Conservation (phyloP, 2,888 invertebrate genomes). For the Nemapogon koenigi region DNA sequence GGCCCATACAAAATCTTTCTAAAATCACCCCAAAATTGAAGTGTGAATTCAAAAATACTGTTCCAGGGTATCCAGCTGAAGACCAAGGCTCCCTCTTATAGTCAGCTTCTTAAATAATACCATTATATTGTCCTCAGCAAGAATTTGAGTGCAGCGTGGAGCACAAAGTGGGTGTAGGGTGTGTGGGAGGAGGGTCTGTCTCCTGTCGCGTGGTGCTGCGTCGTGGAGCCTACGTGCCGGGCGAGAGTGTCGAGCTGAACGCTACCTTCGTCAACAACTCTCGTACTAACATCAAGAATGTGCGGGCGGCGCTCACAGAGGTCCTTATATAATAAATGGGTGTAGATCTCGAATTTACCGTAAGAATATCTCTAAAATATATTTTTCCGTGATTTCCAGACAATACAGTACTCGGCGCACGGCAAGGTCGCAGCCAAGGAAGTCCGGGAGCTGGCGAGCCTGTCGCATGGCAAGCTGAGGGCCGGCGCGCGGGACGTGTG, state of each 20-base stretch:
- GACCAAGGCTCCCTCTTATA: too few relatives aligned
- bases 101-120: too few relatives aligned
- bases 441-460: constrained; percentile 81
- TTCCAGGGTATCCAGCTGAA: too few relatives aligned
- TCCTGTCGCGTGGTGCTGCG: constrained; percentile 86
- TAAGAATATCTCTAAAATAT: too few relatives aligned
- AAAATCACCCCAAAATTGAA: too few relatives aligned
- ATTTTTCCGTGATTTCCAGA: too few relatives aligned
- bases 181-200: constrained; percentile 87
- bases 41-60: too few relatives aligned
- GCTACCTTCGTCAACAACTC: constrained; percentile 87
- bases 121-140: constrained; percentile 48
- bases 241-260: constrained; percentile 87
- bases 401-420: constrained; percentile 87
- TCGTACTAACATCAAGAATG: constrained; percentile 82
- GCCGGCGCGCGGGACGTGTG: constrained; percentile 84
- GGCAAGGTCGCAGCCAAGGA: constrained; percentile 88
- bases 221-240: constrained; percentile 93
- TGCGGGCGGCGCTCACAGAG: constrained; percentile 85
- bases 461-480: constrained; percentile 81
- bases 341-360: too few relatives aligned
- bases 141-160: constrained; percentile 91
- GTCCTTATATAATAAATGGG: too few relatives aligned
- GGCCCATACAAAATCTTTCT: too few relatives aligned
- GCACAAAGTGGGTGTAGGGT: constrained; percentile 87